Base-by-base conservation (phyloP, 2,888 invertebrate species). In the Leptodirus hochenwartii region DNA sequence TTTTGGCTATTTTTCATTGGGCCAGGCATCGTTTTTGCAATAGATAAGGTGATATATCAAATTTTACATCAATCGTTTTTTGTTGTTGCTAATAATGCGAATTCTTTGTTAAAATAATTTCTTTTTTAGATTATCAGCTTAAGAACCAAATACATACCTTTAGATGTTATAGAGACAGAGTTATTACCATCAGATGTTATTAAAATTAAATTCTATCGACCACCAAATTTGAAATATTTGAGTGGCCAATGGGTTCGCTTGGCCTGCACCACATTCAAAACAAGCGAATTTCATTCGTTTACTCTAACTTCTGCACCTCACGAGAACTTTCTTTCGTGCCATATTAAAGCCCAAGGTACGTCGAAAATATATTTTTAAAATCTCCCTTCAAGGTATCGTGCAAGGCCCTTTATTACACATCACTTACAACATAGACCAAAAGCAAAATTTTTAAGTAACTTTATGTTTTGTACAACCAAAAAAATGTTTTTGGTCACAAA, bases 231-330 rank as follows among this genome's bases (percentile, higher is more conserved):
- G 39, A 88, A 88, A 55, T 93, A 91, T 49, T 59, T 87, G 22
- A 85, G 84, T 16, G 88, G 88, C n/a, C 88, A 88, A 53, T 88
- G 88, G 88, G 84, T 91, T 5, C 69, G 93, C 1, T 56, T 93
- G 5, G 78, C 87, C 0, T 93, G 93, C 47, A 90, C 90, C 0
- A 80, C 82, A 0, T 85, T 91, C 49, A 69, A 76, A 35, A 75
- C 78, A 6, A 75, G 79, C 44, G 93, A 93, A 54, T 90, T 84
- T 56, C 93, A 95, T 53, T 90, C 91, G 9, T 90, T 95, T 53
- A 93, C 93, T 0, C 54, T 95, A 29, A 93, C 93, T 1, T 93
- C 91, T 8, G 90, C 91, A 1, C 93, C 93, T 0, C 93, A 95
- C 47, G 90, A 93, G 54, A 88, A 90, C 54, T 87, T 75, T 53